phyloP scores from a whole-genome alignment of 2,113 vertebrate species.

The Osmerus mordax region DNA sequence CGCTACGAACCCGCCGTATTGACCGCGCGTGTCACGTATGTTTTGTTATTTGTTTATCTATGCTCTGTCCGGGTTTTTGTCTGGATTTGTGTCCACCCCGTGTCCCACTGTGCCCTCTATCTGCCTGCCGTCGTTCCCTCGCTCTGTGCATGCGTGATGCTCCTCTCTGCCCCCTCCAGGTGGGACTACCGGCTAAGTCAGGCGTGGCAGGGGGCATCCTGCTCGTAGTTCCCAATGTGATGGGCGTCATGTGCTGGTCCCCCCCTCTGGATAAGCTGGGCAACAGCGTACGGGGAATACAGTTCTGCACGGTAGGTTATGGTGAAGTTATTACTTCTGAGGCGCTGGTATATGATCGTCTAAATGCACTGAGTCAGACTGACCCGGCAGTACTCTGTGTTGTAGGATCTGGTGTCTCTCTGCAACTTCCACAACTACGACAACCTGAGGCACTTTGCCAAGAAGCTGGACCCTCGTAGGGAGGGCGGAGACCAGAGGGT shows the following conservation, averaged over 20 bases:
- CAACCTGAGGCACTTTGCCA: constrained; percentile 96
- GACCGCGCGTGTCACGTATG: too few relatives aligned
- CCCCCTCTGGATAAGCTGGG: constrained; percentile 97
- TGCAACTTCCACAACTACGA: constrained; percentile 99
- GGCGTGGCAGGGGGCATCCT: constrained; percentile 95
- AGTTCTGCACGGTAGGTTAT: constrained; percentile 93
- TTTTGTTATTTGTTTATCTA: neutral
- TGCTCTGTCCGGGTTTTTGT: too few relatives aligned
- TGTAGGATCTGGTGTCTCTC: constrained; percentile 93
- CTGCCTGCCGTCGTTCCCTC: too few relatives aligned
- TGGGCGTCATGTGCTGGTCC: constrained; percentile 99
- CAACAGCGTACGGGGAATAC: constrained; percentile 96
- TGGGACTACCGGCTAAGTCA: constrained; percentile 95
- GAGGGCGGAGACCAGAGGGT: constrained; percentile 98
- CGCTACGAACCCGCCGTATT: neutral
- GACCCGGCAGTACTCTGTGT: constrained; percentile 11
- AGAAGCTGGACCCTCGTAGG: constrained; percentile 96
- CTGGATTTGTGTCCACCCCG: neutral
- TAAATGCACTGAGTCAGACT: too few relatives aligned
- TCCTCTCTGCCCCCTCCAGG: constrained; percentile 65
- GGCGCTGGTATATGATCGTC: too few relatives aligned
- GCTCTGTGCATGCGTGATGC: neutral
- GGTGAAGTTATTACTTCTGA: neutral
- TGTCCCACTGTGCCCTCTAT: neutral
- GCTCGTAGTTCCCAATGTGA: constrained; percentile 96